Base-by-base conservation (phyloP, 2,888 invertebrate species). In the Sturmia bella region DNA sequence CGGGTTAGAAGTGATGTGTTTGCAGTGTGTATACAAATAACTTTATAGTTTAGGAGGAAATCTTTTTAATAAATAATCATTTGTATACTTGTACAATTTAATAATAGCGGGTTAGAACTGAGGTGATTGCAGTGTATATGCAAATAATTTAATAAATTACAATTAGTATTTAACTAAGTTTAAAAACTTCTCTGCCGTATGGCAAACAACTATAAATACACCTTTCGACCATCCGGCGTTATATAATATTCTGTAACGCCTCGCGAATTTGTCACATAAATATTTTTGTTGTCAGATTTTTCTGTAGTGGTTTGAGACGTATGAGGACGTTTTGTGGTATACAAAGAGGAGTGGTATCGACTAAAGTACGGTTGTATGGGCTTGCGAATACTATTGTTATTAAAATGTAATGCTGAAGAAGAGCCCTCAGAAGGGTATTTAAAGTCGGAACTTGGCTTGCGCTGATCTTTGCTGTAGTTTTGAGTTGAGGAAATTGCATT, bases 231-330 rank as follows among this genome's bases (percentile, higher is more conserved):
- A 68, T 87, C 86, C 5, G 89, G 88, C 4, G 87, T 88, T 56
- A 91, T 85, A 24, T 89, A 90, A 83, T 90, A 90, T 78, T 90
- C 90, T 0, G 87, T 89, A 0, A 89, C 80, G 0, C 91, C 91
- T 50, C 87, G 85, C 0, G 86, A 85, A 85, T 91, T 90, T 27
- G 88, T 90, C 24, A 91, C 87, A 82, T 91, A 91, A 24, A 91
- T 86, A 83, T 91, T 90, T 52, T 88, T 86, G 64, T 89, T 86
- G 32, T 89, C 87, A 43, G 85, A 50, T 61, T 68, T 32, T 79
- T 83, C 13, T 85, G 86, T 68, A 9, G 85, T 84, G 12, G 84
- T 1, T 37, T 3, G 17, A 15, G 66, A 64, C 2, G 78, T 66
- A 12, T 82, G 69, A 6, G 80, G 72, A 2, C 54, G 69, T 17